A percentile compares a stretch with the other conserved stretches of the same genome.
Evolutionary conservation across 1,140 invertebrate genomes (phyloP).

Genomic region (Ooceraea biroi): DNA sequence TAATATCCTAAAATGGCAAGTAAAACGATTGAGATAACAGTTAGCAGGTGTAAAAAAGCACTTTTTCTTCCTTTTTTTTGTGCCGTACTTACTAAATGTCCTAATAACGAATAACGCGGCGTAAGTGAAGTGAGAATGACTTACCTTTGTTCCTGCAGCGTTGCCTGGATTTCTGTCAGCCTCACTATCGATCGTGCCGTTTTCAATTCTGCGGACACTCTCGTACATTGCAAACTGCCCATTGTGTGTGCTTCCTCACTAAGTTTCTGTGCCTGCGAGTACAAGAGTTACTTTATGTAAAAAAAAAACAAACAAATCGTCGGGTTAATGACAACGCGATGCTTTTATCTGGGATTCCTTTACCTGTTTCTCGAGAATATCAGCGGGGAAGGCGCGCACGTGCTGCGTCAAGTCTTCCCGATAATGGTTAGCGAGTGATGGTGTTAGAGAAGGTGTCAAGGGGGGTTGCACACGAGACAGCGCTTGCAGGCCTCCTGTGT

Average conservation of each 20-base stretch:
- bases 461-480: constrained; percentile 85
- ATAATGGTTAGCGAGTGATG: constrained; percentile 96
- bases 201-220: constrained; percentile 97
- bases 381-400: constrained; percentile 96
- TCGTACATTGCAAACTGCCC: constrained; percentile 95
- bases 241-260: constrained; percentile 94
- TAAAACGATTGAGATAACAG: constrained; percentile 42
- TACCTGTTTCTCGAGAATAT: constrained; percentile 97
- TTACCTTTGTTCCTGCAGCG: constrained; percentile 98
- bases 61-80: not conserved
- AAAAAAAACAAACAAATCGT: not conserved
- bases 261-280: constrained; percentile 93
- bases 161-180: constrained; percentile 98
- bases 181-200: constrained; percentile 97
- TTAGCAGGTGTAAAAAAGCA: constrained; percentile 32
- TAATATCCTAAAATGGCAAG: constrained; percentile 90
- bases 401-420: constrained; percentile 96
- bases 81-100: constrained; percentile 20
- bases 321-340: not conserved
- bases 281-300: constrained; percentile 42
- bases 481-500: constrained; percentile 85
- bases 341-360: not conserved
- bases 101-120: not conserved
- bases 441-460: constrained; percentile 91
- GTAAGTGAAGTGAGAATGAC: constrained; percentile 73